Evolutionary conservation across 2,888 invertebrate species (phyloP).

Genomic region (Acrobeloides nanus): DNA sequence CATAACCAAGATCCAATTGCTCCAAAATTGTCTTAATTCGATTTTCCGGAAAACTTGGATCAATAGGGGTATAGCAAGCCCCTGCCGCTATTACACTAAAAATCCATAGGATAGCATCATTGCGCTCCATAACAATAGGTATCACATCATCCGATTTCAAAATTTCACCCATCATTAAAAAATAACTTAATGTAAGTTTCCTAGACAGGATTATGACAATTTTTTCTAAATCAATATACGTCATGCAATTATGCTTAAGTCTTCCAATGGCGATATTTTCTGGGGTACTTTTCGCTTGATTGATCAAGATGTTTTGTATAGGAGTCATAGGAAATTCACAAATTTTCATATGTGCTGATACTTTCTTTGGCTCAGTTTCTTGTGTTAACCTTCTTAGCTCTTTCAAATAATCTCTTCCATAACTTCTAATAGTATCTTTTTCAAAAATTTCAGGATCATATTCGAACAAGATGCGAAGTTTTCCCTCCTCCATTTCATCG

Average conservation of each 20-base stretch:
- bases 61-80: conserved; percentile 32
- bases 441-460: conserved; percentile 26
- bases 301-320: not conserved
- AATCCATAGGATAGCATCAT: conserved; percentile 15
- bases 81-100: conserved; percentile 23
- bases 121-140: conserved; percentile 14
- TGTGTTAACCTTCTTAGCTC: conserved; percentile 4
- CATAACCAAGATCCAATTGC: no score
- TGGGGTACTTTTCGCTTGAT: conserved; percentile 4
- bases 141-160: conserved; percentile 21
- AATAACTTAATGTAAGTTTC: no score
- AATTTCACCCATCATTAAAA: not conserved
- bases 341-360: not conserved
- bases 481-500: conserved; percentile 33
- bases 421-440: conserved; percentile 20
- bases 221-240: no score
- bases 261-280: conserved; percentile 6
- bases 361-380: not conserved
- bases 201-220: no score
- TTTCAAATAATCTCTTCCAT: conserved; percentile 15
- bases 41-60: conserved; percentile 25
- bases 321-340: not conserved
- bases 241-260: not conserved
- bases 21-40: not conserved
- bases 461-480: conserved; percentile 29